Conservation (phyloP, 1,140 invertebrate species). For the Hyphantria cunea region DNA sequence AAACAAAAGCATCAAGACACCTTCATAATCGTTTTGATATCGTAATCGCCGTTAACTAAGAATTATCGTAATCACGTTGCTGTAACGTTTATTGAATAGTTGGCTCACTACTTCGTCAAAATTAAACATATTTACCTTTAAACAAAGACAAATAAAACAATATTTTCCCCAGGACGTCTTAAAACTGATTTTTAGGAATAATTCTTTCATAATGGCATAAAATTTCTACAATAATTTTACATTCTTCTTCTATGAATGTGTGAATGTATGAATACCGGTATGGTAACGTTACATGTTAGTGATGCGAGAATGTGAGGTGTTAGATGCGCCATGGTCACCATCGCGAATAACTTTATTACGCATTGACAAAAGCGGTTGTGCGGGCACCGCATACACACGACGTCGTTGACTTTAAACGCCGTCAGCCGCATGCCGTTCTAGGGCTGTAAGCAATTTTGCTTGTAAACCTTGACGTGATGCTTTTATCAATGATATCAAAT, state of each 20-base stretch:
- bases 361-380: conserved; percentile 47
- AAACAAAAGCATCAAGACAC: neutral
- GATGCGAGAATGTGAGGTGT: conserved; percentile 8
- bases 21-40: neutral
- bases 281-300: neutral
- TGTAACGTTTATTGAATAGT: neutral
- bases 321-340: conserved; percentile 16
- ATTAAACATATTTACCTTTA: too few species aligned
- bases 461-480: conserved; percentile 24
- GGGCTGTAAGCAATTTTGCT: conserved; percentile 12
- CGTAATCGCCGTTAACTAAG: neutral
- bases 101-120: neutral
- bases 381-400: conserved; percentile 65
- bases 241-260: neutral
- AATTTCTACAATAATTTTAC: neutral
- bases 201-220: neutral
- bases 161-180: too few species aligned
- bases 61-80: neutral
- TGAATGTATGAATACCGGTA: conserved; percentile 7
- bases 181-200: neutral
- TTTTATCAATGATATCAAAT: conserved; percentile 3
- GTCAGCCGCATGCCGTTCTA: conserved; percentile 2
- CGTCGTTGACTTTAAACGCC: conserved; percentile 38
- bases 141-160: too few species aligned
- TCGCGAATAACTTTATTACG: conserved; percentile 54